Evolutionary conservation across 2,797 vertebrate genomes (phyloP).

Genomic region (Hydrophis major): DNA sequence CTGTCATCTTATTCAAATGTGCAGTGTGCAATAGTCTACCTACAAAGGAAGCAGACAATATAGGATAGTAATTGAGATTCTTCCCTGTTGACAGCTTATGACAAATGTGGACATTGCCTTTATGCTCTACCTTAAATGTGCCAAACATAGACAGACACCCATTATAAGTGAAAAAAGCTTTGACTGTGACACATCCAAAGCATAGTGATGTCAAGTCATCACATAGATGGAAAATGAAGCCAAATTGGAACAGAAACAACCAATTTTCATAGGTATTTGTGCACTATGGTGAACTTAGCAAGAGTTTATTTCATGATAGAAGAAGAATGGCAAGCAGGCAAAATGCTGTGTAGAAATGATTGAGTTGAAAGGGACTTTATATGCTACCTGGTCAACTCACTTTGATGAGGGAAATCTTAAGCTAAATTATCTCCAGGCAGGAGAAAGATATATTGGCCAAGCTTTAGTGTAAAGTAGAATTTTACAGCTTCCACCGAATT

Average conservation of each 20-base stretch:
- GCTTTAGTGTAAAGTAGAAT: not conserved
- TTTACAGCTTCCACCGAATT: not conserved
- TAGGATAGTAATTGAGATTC: conserved; percentile 62
- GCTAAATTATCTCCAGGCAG: not conserved
- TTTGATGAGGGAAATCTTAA: not conserved
- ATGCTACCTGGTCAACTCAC: not conserved
- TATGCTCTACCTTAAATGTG: conserved; percentile 48
- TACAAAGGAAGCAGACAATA: conserved; percentile 49
- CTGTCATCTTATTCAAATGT: conserved; percentile 53
- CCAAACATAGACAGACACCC: conserved; percentile 52
- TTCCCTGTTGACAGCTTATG: conserved; percentile 61
- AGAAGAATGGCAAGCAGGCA: not conserved
- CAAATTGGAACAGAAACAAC: not conserved
- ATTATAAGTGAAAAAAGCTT: conserved; percentile 52
- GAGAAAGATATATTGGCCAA: not conserved
- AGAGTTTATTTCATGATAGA: not conserved
- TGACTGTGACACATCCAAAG: conserved; percentile 15
- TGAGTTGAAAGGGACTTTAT: not conserved
- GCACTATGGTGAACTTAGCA: not conserved
- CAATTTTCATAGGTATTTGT: not conserved
- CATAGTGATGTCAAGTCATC: conserved; percentile 34
- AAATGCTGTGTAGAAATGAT: not conserved
- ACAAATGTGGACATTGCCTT: conserved; percentile 64
- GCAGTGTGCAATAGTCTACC: conserved; percentile 44
- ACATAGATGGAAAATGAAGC: not conserved